Conservation (phyloP, 2,888 invertebrate species). For the Drosophila bunnanda region DNA sequence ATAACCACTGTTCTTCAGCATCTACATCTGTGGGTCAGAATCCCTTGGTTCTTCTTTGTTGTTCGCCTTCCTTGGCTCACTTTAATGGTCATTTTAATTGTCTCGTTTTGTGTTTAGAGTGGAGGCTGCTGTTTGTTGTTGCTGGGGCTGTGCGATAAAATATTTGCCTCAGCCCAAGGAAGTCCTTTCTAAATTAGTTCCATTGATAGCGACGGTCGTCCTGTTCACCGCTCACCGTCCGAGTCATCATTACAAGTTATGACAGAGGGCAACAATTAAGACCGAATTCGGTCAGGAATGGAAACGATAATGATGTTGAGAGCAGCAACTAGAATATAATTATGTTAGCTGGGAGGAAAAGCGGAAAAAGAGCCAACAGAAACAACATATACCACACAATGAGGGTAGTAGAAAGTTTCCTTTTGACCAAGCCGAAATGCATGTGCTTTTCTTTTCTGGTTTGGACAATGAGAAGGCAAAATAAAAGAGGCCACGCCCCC, state of each 20-base stretch:
- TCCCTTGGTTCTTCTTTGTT: neutral
- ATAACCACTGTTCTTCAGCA: neutral
- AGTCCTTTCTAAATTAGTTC: constrained; percentile 44
- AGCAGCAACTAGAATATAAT: constrained; percentile 35
- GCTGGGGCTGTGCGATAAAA: constrained; percentile 23
- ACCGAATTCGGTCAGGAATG: constrained; percentile 35
- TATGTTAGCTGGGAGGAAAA: constrained; percentile 29
- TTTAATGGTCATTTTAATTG: constrained; percentile 46
- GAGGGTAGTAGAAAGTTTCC: constrained; percentile 27
- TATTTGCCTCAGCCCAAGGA: constrained; percentile 22
- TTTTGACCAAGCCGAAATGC: constrained; percentile 73
- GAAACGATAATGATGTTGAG: constrained; percentile 33
- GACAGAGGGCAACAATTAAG: constrained; percentile 57
- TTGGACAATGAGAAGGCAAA: constrained; percentile 71
- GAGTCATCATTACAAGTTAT: constrained; percentile 73
- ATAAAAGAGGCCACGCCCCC: constrained; percentile 59
- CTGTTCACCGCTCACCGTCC: neutral
- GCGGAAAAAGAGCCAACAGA: constrained; percentile 20
- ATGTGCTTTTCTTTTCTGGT: constrained; percentile 61
- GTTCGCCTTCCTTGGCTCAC: constrained; percentile 6
- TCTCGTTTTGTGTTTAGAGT: constrained; percentile 44
- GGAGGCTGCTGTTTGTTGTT: neutral
- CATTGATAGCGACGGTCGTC: constrained; percentile 35
- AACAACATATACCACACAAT: constrained; percentile 18
- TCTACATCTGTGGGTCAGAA: neutral